Base-by-base conservation (phyloP, 2,797 vertebrate species). In the Chelidonichthys spinosus region DNA sequence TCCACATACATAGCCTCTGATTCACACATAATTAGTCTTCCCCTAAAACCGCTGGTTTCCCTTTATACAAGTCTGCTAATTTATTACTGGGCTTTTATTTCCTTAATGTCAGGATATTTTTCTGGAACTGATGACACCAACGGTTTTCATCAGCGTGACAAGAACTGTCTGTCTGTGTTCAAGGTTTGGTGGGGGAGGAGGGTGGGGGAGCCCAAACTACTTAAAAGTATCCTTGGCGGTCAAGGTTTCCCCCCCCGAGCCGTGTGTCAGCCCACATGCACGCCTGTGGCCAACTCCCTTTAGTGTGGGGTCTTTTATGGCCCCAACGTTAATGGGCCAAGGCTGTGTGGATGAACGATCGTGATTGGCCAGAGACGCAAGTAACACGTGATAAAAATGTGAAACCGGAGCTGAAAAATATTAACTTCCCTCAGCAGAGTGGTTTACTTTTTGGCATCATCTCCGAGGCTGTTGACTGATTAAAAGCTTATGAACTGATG, bases 11-110 rank as follows among this genome's bases (percentile, higher is more conserved):
- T 74, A 67, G 70, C 56, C 78, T 83, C 83, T 94, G 92, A 92
- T 92, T 94, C 93, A 94, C 73, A 42, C 69, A 58, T 69, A 63
- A 74, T 87, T 71, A 88, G 74, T 73, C 63, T 69, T 82, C 62
- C 25, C 64, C 72, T 56, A 61, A 83, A 89, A 84, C 73, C 74
- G 42, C 89, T 69, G n/a, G 73, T 82, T 89, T 89, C 78, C 86
- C 61, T 84, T 76, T 63, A 65, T 76, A 13, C 79, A 67, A 59
- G 69, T 64, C 64, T 69, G 63, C 68, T 90, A 90, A 88, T 88
- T 87, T 79, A 87, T 92, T 61, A 39, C 84, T 84, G 81, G 87
- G 63, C 84, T 87, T 75, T 70, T 85, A 47, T 87, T 81, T 83
- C 63, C 56, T 32, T 74, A 76, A 82, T 80, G 76, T 74, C 76